A percentile compares a stretch with the other conserved stretches of the same genome.
These are phyloP conservation scores for Cryptocheilus praepositus DNA, from an alignment of 2,888 invertebrate genomes.

Conservation along the genomic window DNA sequence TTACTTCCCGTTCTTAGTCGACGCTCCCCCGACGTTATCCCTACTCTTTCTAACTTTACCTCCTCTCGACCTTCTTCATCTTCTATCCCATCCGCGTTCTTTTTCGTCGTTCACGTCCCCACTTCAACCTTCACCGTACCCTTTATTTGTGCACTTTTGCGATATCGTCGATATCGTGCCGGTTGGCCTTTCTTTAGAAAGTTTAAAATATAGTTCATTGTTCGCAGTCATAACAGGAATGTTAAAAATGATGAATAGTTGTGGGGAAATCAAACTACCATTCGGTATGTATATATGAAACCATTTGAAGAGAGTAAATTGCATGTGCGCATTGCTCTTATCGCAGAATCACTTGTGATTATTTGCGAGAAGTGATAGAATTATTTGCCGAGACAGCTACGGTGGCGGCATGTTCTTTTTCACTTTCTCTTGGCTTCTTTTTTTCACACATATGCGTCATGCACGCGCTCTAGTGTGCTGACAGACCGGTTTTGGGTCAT, in stretches of 20 bases:
- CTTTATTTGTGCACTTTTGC: background rate
- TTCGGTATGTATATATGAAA: too few species aligned
- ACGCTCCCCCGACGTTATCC: background rate
- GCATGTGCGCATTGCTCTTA: too few species aligned
- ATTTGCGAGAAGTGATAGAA: slow-evolving; percentile 4
- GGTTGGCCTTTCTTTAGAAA: background rate
- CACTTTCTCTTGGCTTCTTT: slow-evolving; percentile 9
- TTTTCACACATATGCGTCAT: slow-evolving; percentile 14
- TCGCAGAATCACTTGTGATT: too few species aligned
- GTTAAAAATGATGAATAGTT: too few species aligned
- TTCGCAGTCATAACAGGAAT: too few species aligned
- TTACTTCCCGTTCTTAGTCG: slow-evolving; percentile 5
- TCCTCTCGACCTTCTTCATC: background rate
- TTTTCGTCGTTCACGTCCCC: background rate
- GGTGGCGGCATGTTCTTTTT: background rate
- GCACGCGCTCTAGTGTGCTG: background rate
- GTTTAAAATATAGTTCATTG: too few species aligned
- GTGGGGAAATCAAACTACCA: too few species aligned
- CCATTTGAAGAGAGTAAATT: too few species aligned
- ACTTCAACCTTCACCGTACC: too few species aligned
- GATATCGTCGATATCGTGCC: background rate
- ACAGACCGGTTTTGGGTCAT: slow-evolving; percentile 41
- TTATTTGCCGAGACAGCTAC: slow-evolving; percentile 1
- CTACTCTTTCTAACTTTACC: background rate
- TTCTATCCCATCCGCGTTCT: background rate